Base-by-base conservation (phyloP, 2,888 invertebrate species). In the Drosophila monieri region DNA sequence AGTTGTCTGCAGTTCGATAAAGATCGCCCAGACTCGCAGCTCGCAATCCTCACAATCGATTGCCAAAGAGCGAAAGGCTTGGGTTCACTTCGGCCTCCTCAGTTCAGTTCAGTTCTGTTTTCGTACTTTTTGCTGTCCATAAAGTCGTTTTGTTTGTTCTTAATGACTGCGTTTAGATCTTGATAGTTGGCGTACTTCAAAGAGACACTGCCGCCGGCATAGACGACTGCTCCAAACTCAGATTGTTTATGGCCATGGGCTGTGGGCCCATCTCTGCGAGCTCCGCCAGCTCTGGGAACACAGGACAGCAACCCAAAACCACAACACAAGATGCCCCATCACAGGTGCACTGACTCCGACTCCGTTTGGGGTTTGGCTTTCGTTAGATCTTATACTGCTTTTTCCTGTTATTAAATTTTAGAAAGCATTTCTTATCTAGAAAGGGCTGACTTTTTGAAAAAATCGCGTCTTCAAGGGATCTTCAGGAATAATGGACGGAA, bases 1-100 rank as follows among this genome's bases (percentile, higher is more conserved):
- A 90, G 90, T 89, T 89, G 90, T 87, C 88, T 78, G 89, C 80
- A 76, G 78, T 65, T 78, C 85, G 89, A 89, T 90, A 89, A 90
- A 78, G 80, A 89, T 90, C 90, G 58, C 77, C 71, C 72, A 85
- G 88, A 85, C 84, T 41, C 39, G 39, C 39, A 41, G 64, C 66
- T 88, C 81, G 49, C 39, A 41, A 41, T 41, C 85, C 81, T 60
- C 55, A 65, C 65, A 68, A 74, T 65, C 66, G 80, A 80, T 79
- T 72, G 87, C 76, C 85, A 68, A 81, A 74, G 83, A 74, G 72
- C 15, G 39, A 53, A 32, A 60, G 43, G 58, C 61, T 51, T 61
- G 35, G 43, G 59, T 52, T 58, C 56, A 53, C 66, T 56, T 70
- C 48, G 55, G 75, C 47, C 55, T 47, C 51, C 68, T 68, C 53